Percentiles rank a stretch among this genome's conserved stretches.
Conservation (phyloP, 2,113 vertebrate species). For the Rhinichthys klamathensis region DNA sequence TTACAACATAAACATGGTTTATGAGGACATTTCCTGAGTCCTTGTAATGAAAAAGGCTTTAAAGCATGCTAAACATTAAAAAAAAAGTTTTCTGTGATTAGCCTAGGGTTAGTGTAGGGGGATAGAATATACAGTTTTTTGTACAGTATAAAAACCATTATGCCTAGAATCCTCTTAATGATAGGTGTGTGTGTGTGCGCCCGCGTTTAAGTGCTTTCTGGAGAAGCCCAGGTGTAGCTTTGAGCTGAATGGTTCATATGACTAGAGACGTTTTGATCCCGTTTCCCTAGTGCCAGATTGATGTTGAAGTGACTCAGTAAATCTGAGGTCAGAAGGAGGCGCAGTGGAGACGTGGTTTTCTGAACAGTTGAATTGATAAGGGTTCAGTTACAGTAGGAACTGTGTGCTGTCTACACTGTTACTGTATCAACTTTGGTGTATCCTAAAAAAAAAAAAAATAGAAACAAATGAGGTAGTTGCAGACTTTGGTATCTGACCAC, state of each 20-base stretch:
- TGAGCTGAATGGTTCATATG: conserved; percentile 12
- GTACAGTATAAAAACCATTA: too few species aligned
- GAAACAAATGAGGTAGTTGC: not conserved
- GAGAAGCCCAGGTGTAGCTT: conserved; percentile 28
- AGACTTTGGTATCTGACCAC: not conserved
- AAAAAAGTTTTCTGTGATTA: too few species aligned
- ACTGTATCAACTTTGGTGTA: not conserved
- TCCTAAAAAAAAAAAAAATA: not conserved
- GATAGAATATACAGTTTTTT: too few species aligned
- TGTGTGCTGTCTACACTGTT: not conserved
- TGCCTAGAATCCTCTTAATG: too few species aligned
- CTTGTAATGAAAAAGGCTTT: too few species aligned
- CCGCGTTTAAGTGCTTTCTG: not conserved
- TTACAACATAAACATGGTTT: too few species aligned
- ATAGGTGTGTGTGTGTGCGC: too few species aligned
- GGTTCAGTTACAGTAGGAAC: not conserved
- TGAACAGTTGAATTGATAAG: not conserved
- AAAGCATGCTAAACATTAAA: too few species aligned
- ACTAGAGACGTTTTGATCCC: not conserved
- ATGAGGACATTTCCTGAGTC: too few species aligned
- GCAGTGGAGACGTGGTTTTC: not conserved
- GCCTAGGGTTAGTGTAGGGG: too few species aligned
- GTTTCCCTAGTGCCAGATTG: not conserved
- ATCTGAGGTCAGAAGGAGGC: not conserved
- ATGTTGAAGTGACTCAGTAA: not conserved